Evolutionary conservation across 2,113 vertebrate species (phyloP), one percentile per base, ranked within the genome.

Genomic region (Panurus biarmicus): DNA sequence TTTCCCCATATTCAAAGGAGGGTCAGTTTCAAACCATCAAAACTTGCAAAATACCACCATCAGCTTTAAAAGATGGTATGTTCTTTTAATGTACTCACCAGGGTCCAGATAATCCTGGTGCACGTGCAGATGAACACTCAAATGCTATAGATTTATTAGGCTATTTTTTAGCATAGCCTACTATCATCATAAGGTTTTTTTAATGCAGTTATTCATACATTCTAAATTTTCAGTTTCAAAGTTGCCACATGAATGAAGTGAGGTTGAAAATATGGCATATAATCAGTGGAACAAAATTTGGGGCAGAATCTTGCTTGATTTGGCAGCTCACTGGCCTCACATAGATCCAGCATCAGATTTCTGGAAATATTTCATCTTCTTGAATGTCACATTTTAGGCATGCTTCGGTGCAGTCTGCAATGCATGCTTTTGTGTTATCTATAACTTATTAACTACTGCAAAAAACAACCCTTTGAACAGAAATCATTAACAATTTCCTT

Each of bases 281-380:
- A 82, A 91, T 9, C 17, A 56, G 8, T 11, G 40, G 57, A 94
- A 79, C 6, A 81, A 60, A 89, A 53, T 61, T 87, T 85, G 85
- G 77, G 70, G 60, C 47, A 89, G 51, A 85, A 71, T 40, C 20
- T 61, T 95, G 33, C 74, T 91, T 87, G 47, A 74, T 74, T 88
- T 90, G 80, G 79, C 76, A 67, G n/a, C 45, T 80, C 15, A 42
- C 10, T 62, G 48, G 22, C 29, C 33, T 93, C 2, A 0, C 20
- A 29, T 14, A 82, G 36, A 93, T 65, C 36, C n/a, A 85, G 13
- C 1, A 1, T 19, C 57, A 48, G 36, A 60, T 79, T 93, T 89
- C 66, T 78, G 85, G 48, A 91, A 92, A 53, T 58, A 74, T 20
- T 90, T 85, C 5, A 74, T 71, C 44, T 72, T 64, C 40, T 77